These are phyloP conservation scores for Caenorhabditis drosophilae DNA, from an alignment of 2,888 invertebrate genomes.

Conservation along the genomic window DNA sequence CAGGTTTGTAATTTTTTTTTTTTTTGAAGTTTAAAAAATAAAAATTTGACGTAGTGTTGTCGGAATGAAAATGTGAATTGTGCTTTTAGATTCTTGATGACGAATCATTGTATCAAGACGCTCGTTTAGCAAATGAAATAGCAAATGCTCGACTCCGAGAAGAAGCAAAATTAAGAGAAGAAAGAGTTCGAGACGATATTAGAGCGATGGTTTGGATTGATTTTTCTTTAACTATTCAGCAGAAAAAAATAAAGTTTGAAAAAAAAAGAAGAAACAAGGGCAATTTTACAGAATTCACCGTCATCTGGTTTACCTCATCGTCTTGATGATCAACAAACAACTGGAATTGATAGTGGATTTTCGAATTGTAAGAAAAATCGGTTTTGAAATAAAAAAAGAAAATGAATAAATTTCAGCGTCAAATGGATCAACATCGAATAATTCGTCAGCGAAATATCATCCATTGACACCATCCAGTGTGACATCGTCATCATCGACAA, in stretches of 20 bases:
- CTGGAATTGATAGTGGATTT: constrained; percentile 18
- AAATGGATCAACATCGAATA: neutral
- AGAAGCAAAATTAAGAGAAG: constrained; percentile 42
- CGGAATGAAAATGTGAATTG: neutral
- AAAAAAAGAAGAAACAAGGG: too few relatives aligned
- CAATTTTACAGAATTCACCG: constrained; percentile 30
- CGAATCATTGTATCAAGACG: constrained; percentile 46
- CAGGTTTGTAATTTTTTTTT: constrained; percentile 23
- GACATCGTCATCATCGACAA: constrained; percentile 28
- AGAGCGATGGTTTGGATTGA: too few relatives aligned
- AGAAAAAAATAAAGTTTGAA: too few relatives aligned
- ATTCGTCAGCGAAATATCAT: constrained; percentile 18
- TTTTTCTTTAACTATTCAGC: too few relatives aligned
- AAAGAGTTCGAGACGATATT: constrained; percentile 16
- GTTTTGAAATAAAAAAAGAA: too few relatives aligned
- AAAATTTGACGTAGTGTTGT: too few relatives aligned
- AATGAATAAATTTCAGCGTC: constrained; percentile 1
- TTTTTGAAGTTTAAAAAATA: neutral
- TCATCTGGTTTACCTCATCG: constrained; percentile 19
- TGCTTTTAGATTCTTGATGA: constrained; percentile 43
- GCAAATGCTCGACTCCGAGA: constrained; percentile 42
- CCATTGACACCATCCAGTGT: constrained; percentile 34
- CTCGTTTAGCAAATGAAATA: constrained; percentile 46
- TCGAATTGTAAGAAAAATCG: constrained; percentile 10
- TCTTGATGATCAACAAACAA: constrained; percentile 10